Conservation (phyloP, 2,113 vertebrate species). For the Atrichornis clamosus region DNA sequence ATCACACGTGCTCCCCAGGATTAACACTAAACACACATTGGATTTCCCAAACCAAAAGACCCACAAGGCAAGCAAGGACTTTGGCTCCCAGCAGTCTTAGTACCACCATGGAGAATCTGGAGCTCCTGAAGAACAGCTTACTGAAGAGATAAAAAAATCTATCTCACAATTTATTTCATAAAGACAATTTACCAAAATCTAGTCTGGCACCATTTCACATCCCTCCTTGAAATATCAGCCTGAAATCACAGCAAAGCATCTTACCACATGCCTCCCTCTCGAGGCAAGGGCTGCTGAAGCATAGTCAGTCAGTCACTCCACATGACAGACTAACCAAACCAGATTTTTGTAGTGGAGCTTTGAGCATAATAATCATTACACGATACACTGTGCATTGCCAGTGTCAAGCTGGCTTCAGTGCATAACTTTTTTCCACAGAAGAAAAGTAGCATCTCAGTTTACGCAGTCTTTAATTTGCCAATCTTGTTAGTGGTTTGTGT, state of each 20-base stretch:
- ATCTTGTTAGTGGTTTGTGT: not conserved
- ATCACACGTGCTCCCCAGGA: not conserved
- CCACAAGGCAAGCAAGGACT: rapidly evolving
- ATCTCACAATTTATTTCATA: not conserved
- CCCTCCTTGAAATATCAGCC: not conserved
- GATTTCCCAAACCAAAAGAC: not conserved
- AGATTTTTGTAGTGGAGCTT: not conserved
- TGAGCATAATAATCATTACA: slow-evolving; percentile 9
- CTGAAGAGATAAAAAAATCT: not conserved
- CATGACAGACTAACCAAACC: not conserved
- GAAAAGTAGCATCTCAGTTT: slow-evolving; percentile 14
- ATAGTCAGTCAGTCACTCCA: not conserved
- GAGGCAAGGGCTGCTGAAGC: not conserved
- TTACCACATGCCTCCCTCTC: not conserved
- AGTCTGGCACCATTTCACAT: not conserved
- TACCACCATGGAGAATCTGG: not conserved
- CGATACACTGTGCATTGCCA: slow-evolving; percentile 5
- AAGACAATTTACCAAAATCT: not conserved
- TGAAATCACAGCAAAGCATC: slow-evolving; percentile 12
- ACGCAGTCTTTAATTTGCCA: slow-evolving; percentile 5
- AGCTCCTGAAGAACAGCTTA: not conserved
- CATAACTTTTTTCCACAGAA: not conserved
- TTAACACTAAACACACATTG: not conserved
- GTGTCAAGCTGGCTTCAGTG: not conserved
- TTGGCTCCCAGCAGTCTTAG: not conserved